Evolutionary conservation across 2,113 vertebrate species (phyloP).

Genomic region (Nematolebias whitei): DNA sequence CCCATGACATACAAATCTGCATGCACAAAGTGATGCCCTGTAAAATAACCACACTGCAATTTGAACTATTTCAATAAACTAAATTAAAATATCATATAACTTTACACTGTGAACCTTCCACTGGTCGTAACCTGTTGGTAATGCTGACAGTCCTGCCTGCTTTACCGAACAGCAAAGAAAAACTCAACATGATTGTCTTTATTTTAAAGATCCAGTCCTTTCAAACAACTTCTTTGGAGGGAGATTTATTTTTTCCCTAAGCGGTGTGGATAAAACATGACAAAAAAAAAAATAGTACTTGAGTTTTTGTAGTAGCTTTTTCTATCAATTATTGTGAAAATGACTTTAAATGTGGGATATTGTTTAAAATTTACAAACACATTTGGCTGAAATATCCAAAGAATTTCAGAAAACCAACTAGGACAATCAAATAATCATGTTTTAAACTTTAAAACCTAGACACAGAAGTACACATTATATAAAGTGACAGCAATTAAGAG

Average conservation of each 20-base stretch:
- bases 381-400: too few relatives aligned
- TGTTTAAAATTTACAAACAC: too few relatives aligned
- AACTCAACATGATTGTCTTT: conserved; percentile 2
- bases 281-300: not conserved
- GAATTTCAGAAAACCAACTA: not conserved
- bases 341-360: too few relatives aligned
- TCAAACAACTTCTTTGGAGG: not conserved
- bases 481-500: not conserved
- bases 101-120: conserved; percentile 14
- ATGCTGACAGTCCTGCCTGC: conserved; percentile 19
- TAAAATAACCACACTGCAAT: conserved; percentile 9
- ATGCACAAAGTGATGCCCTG: conserved; percentile 15
- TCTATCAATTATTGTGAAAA: not conserved
- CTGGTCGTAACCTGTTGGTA: conserved; percentile 30
- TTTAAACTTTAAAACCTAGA: conserved; percentile 7
- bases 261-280: not conserved
- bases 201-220: conserved; percentile 3
- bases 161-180: not conserved
- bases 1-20: not conserved
- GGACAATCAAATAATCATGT: not conserved
- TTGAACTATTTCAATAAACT: conserved; percentile 24
- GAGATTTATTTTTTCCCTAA: not conserved
- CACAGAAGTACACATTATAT: conserved; percentile 1
- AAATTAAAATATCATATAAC: conserved; percentile 1
- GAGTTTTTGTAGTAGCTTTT: too few relatives aligned